These are phyloP conservation scores for Cataglyphis rosenhaueri DNA, from an alignment of 2,888 invertebrate species.

Conservation along the genomic window DNA sequence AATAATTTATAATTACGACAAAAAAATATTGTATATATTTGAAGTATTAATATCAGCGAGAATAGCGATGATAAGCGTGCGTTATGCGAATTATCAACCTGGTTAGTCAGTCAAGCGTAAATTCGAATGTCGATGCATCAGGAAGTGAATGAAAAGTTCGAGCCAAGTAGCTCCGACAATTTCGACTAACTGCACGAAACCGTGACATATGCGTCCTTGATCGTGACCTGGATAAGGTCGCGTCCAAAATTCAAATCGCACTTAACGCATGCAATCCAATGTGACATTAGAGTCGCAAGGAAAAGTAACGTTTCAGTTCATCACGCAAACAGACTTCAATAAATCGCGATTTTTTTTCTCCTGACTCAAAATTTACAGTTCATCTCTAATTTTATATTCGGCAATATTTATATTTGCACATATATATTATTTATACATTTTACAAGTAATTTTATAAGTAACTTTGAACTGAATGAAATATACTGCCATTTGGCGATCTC, in stretches of 20 bases:
- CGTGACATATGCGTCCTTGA: constrained; percentile 40
- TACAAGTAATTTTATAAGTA: background rate
- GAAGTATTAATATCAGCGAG: background rate
- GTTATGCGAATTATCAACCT: constrained; percentile 10
- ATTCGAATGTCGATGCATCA: constrained; percentile 8
- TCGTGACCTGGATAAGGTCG: constrained; percentile 37
- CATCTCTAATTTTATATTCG: background rate
- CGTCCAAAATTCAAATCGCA: constrained; percentile 28
- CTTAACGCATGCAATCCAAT: background rate
- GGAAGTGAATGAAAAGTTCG: constrained; percentile 30
- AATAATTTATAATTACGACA: constrained; percentile 18
- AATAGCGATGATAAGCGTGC: background rate
- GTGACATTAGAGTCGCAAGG: background rate
- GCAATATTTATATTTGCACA: background rate
- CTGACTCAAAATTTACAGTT: background rate
- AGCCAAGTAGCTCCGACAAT: constrained; percentile 42
- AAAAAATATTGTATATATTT: background rate
- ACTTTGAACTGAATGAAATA: background rate
- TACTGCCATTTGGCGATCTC: background rate
- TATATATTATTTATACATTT: background rate
- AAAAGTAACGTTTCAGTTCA: background rate
- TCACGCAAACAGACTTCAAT: background rate
- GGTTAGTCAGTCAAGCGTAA: constrained; percentile 22
- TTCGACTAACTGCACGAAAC: constrained; percentile 15
- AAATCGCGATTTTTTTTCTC: background rate